Conservation (phyloP, 2,113 vertebrate species). For the Eptesicus fuscus region DNA sequence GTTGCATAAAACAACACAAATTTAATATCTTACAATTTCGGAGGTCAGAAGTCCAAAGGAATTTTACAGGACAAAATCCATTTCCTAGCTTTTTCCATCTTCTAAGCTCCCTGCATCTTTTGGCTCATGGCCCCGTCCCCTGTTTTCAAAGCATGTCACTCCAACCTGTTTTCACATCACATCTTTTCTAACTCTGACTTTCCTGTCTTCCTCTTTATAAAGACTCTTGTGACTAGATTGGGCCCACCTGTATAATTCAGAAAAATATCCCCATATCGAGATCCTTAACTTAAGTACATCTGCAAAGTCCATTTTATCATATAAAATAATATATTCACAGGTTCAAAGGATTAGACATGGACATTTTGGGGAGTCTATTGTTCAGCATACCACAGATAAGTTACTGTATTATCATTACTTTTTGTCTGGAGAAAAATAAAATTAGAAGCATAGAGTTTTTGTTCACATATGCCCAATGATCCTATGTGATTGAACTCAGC, state of each 20-base stretch:
- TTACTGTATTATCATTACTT: background rate
- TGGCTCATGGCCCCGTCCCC: background rate
- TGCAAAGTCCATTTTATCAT: background rate
- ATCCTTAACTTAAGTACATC: background rate
- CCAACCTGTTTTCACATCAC: background rate
- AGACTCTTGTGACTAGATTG: background rate
- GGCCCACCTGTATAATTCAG: background rate
- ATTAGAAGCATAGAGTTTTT: background rate
- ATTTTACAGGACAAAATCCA: background rate
- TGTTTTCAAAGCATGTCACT: background rate
- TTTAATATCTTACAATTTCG: background rate
- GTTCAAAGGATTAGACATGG: background rate
- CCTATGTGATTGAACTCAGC: background rate
- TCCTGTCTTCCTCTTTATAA: background rate
- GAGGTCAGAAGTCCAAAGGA: background rate
- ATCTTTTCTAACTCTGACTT: background rate
- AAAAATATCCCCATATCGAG: background rate
- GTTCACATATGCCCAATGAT: background rate
- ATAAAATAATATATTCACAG: background rate
- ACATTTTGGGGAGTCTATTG: background rate
- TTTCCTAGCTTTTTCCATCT: background rate
- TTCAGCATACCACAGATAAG: background rate
- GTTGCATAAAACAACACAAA: background rate
- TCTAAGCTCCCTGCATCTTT: background rate
- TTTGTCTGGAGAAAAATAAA: background rate